Conservation (phyloP, 1,140 invertebrate genomes). For the Mya arenaria region DNA sequence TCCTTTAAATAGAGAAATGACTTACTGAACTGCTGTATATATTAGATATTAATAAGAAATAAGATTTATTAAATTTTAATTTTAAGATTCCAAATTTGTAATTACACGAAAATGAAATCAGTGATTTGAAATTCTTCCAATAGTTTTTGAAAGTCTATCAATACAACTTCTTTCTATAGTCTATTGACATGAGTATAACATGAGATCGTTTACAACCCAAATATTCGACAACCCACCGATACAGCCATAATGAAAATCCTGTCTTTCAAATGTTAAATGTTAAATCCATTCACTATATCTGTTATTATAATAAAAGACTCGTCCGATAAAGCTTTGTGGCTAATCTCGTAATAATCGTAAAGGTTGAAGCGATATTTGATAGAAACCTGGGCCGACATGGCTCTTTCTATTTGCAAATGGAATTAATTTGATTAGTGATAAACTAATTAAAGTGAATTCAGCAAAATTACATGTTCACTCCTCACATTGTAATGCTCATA, state of each 20-base stretch:
- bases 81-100: neutral
- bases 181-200: conserved; percentile 5
- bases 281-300: conserved; percentile 26
- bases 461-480: too few species aligned
- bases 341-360: neutral
- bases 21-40: too few species aligned
- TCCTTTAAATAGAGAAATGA: too few species aligned
- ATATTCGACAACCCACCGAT: conserved; percentile 31
- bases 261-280: conserved; percentile 29
- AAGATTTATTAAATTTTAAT: too few species aligned
- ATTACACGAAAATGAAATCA: neutral
- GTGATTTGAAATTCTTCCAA: conserved; percentile 28
- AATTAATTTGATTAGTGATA: conserved; percentile 3
- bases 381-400: too few species aligned
- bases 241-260: conserved; percentile 8
- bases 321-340: neutral
- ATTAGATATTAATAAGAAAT: too few species aligned
- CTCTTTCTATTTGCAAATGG: neutral
- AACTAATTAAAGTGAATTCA: neutral
- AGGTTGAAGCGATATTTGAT: too few species aligned
- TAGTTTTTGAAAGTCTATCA: conserved; percentile 26
- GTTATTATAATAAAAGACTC: neutral
- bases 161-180: conserved; percentile 24
- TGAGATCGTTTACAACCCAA: conserved; percentile 27
- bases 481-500: too few species aligned